Evolutionary conservation across 2,888 invertebrate species (phyloP).

Genomic region (Augiades crinisus): DNA sequence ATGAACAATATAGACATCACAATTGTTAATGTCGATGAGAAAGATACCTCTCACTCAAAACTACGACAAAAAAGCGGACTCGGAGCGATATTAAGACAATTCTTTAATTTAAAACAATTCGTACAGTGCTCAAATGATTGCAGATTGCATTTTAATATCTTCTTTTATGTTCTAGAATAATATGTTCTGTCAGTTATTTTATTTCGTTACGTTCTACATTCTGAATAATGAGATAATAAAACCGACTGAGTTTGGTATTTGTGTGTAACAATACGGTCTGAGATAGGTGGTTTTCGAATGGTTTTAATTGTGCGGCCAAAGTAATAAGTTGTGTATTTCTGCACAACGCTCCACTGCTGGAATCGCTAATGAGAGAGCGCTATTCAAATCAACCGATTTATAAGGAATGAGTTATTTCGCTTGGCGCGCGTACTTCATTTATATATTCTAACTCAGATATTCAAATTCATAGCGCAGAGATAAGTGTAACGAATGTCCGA

Average conservation of each 20-base stretch:
- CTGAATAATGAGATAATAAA: slow-evolving; percentile 14
- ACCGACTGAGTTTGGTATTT: slow-evolving; percentile 10
- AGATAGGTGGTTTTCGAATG: slow-evolving; percentile 46
- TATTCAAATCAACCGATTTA: slow-evolving; percentile 79
- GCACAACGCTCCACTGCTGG: slow-evolving; percentile 59
- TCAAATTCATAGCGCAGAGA: slow-evolving; percentile 52
- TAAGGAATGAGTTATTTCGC: slow-evolving; percentile 74
- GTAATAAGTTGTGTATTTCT: slow-evolving; percentile 76
- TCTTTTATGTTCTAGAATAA: slow-evolving; percentile 15
- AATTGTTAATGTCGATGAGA: slow-evolving; percentile 27
- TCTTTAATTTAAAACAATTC: slow-evolving; percentile 24
- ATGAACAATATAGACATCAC: slow-evolving; percentile 27
- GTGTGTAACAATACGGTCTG: slow-evolving; percentile 13
- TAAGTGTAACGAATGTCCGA: slow-evolving; percentile 51
- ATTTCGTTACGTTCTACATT: slow-evolving; percentile 18
- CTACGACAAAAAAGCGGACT: slow-evolving; percentile 19
- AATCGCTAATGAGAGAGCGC: slow-evolving; percentile 74
- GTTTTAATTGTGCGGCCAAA: slow-evolving; percentile 66
- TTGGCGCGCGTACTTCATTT: slow-evolving; percentile 62
- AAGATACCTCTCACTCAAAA: slow-evolving; percentile 27
- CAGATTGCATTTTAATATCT: slow-evolving; percentile 25
- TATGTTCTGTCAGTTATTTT: slow-evolving; percentile 16
- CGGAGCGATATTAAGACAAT: slow-evolving; percentile 20
- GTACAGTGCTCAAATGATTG: slow-evolving; percentile 20
- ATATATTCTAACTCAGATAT: slow-evolving; percentile 68